Base-by-base conservation (phyloP, 2,113 vertebrate species). In the Oceanites oceanicus region DNA sequence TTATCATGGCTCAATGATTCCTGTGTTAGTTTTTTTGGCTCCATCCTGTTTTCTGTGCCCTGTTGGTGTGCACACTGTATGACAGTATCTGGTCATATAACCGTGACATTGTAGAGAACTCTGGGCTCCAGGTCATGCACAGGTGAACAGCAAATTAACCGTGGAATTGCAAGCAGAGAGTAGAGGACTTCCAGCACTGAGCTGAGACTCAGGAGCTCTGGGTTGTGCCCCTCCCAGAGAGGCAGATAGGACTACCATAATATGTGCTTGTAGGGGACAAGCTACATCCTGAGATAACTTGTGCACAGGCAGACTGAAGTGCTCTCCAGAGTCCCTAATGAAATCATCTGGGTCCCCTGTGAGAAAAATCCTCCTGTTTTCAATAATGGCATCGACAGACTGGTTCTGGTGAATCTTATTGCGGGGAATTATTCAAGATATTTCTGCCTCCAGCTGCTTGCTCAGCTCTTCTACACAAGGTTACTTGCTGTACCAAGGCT, bases 361-460 rank as follows among this genome's bases (percentile, higher is more conserved):
- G 92, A 87, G 68, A 96, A 66, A 86, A 95, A 90, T 66, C 76
- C 70, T 93, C 7, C 83, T 90, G 88, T 50, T 91, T 84, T 67
- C 79, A 85, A 15, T 73, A 87, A n/a, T 16, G 58, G 30, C 87
- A 44, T 49, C 2, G 1, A n/a, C 77, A 90, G 78, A 7, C 75
- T 45, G 74, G n/a, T 67, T 76, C 84, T 88, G 78, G 66, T 65
- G 81, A 75, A 18, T 75, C 65, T 92, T 68, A 25, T 38, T 71
- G 68, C 56, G 27, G 52, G 49, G 40, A 5, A 10, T 68, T 87
- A 38, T 89, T 92, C 2, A 42, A 42, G 70, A 72, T 40, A 47
- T 70, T 95, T 92, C 77, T 94, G 58, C 73, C 53, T 82, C 58
- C 49, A 32, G 34, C 88, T 67, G 55, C 56, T 59, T 55, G 34